Percentiles rank a stretch among this genome's conserved stretches.
Evolutionary conservation across 2,797 vertebrate genomes (phyloP).

Genomic region (Hyperoplus immaculatus): DNA sequence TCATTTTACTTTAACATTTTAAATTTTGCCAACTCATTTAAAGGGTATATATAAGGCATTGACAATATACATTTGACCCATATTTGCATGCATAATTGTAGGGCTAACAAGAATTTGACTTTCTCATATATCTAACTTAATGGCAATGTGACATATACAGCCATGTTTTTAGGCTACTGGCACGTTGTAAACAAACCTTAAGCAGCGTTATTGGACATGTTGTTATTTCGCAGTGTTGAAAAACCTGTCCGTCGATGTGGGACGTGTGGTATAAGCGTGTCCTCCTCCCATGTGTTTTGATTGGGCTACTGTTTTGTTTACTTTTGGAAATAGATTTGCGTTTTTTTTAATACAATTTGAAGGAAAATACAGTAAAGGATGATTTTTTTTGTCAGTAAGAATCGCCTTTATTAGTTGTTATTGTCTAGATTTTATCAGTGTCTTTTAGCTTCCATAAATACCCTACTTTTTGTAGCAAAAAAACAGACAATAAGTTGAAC

Average conservation of each 20-base stretch:
- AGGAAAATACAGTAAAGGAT: background rate
- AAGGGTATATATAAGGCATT: conserved; percentile 7
- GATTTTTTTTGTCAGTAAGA: background rate
- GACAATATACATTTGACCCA: background rate
- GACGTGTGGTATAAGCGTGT: background rate
- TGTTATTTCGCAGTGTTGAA: background rate
- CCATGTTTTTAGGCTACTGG: background rate
- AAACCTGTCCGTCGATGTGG: background rate
- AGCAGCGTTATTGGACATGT: background rate
- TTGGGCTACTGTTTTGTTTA: background rate
- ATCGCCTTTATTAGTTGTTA: background rate
- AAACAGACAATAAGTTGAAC: no score
- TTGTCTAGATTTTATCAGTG: no score
- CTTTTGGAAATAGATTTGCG: background rate
- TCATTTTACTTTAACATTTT: background rate
- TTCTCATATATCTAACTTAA: background rate
- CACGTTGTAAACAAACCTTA: background rate
- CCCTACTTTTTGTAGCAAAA: no score
- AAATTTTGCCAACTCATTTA: background rate
- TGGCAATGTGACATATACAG: background rate
- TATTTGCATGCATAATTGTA: background rate
- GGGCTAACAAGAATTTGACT: background rate
- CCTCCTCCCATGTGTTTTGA: background rate
- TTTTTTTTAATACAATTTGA: background rate
- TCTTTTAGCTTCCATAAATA: no score